A percentile compares a stretch with the other conserved stretches of the same genome.
These are phyloP conservation scores for Blastobasis lacticolella DNA, from an alignment of 2,888 invertebrate genomes.

Conservation along the genomic window DNA sequence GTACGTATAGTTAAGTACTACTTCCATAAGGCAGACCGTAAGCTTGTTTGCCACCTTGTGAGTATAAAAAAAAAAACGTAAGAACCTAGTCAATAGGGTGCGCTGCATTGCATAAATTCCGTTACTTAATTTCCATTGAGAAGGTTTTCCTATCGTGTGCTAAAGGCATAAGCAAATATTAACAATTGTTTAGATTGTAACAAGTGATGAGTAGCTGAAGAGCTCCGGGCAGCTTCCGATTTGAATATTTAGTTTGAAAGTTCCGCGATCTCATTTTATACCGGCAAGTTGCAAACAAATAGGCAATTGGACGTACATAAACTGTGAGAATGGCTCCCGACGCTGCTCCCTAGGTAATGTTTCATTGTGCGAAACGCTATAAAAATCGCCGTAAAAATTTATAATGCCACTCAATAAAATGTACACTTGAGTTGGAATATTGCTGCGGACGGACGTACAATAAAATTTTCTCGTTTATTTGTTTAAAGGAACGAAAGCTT, in stretches of 20 bases:
- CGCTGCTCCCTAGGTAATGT: conserved; percentile 39
- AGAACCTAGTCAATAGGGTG: too few relatives aligned
- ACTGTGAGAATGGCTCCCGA: conserved; percentile 30
- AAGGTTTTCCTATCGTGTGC: too few relatives aligned
- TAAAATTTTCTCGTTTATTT: conserved; percentile 6
- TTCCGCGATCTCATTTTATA: background rate
- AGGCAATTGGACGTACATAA: conserved; percentile 37
- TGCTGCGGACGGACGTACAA: conserved; percentile 40
- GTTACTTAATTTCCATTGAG: too few relatives aligned
- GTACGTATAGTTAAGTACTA: too few relatives aligned
- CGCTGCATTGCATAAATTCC: too few relatives aligned
- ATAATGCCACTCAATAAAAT: conserved; percentile 63
- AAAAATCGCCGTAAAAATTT: conserved; percentile 61
- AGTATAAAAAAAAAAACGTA: too few relatives aligned
- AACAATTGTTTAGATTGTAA: too few relatives aligned
- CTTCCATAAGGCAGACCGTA: too few relatives aligned
- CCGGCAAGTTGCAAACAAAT: conserved; percentile 24
- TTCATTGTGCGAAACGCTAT: conserved; percentile 60
- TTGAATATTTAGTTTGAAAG: background rate
- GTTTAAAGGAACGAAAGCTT: background rate
- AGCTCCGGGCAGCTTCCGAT: too few relatives aligned
- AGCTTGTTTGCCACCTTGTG: too few relatives aligned
- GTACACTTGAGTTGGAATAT: conserved; percentile 51
- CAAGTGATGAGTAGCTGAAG: too few relatives aligned
- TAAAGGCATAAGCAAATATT: too few relatives aligned